Base-by-base conservation (phyloP, 1,140 invertebrate genomes). In the Ruditapes philippinarum region DNA sequence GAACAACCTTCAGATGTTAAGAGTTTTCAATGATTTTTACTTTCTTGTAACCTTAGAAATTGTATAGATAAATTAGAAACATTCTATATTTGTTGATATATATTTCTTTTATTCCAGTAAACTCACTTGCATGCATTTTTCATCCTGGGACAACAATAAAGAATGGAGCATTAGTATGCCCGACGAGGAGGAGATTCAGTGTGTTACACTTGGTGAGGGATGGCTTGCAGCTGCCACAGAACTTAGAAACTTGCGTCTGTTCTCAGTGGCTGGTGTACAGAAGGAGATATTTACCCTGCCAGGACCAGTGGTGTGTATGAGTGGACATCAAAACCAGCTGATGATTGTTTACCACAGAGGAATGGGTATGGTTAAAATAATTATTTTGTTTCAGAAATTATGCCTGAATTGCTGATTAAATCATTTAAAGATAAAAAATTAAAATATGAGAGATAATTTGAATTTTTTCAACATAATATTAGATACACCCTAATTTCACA, bases 91-190 rank as follows among this genome's bases (percentile, higher is more conserved):
- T n/a, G n/a, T n/a, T n/a, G n/a, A n/a, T n/a, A n/a, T n/a, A n/a
- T n/a, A n/a, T n/a, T n/a, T n/a, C n/a, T 65, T 79, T 1, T 86
- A 49, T 89, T 91, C 40, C 86, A 97, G 97, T 91, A 98, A 98
- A 95, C 91, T 98, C 73, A 97, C 97, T 31, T 98, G 97, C 92
- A 97, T 98, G 92, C 97, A 98, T 28, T 96, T 98, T 91, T 96
- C 97, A 81, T 97, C 97, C 4, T 97, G 98, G 96, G 97, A 97
- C 87, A 97, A 97, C 76, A 97, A 97, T 93, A 98, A 98, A 94
- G 98, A 99, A 96, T 99, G 99, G 99, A 97, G 96, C 19, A 94
- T 97, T 11, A 96, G 97, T 42, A 95, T 99, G 94, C 97, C 98
- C 0, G 97, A 97, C 83, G 97, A 97, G 19, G 98, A 99, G 96